phyloP scores from a whole-genome alignment of 2,888 invertebrate genomes.

The Sesamia inferens region DNA sequence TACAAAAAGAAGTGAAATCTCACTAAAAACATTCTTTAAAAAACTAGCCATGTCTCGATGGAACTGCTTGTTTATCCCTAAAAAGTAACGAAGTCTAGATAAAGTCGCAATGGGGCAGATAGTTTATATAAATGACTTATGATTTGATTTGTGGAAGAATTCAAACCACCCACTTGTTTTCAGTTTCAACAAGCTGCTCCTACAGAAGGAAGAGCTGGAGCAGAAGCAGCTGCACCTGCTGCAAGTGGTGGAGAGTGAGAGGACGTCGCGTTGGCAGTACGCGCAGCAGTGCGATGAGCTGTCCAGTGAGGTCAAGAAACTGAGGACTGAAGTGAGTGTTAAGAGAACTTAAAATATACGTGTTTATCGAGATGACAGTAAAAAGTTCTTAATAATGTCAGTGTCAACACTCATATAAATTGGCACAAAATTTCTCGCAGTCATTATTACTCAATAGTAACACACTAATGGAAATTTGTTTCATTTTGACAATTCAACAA shows the following conservation, averaged over 20 bases:
- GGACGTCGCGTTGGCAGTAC: conserved; percentile 98
- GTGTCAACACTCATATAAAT: neutral
- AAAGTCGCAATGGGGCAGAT: too few species aligned
- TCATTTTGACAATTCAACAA: neutral
- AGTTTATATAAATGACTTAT: too few species aligned
- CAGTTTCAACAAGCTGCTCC: conserved; percentile 96
- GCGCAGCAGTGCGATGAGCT: conserved; percentile 97
- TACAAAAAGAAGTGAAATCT: too few species aligned
- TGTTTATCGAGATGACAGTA: neutral
- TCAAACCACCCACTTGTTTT: conserved; percentile 12
- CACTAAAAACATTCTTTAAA: too few species aligned
- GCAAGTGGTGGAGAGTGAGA: conserved; percentile 97
- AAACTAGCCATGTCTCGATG: too few species aligned
- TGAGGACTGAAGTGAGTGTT: conserved; percentile 93
- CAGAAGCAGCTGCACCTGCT: conserved; percentile 97
- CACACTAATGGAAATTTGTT: too few species aligned
- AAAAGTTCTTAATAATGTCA: neutral
- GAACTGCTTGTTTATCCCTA: too few species aligned
- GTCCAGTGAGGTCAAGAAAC: conserved; percentile 96
- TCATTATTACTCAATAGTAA: too few species aligned
- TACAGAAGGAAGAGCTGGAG: conserved; percentile 97
- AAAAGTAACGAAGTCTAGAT: too few species aligned
- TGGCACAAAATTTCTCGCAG: too few species aligned
- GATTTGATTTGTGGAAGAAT: neutral
- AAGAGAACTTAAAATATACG: neutral